Conservation (phyloP, 2,113 vertebrate species). For the Ovibos moschatus region DNA sequence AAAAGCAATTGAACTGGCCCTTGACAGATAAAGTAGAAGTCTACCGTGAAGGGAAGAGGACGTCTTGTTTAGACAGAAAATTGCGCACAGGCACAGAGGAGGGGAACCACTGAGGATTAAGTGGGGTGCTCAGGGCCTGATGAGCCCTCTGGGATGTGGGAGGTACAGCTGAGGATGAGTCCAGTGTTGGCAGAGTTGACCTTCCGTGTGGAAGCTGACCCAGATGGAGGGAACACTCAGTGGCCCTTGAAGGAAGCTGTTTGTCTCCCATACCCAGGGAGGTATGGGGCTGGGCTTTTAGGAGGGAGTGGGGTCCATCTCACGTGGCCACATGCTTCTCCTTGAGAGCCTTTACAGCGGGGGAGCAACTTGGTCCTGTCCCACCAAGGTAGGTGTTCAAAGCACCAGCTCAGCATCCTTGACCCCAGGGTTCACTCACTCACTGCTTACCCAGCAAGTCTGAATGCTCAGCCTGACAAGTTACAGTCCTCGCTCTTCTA, state of each 20-base stretch:
- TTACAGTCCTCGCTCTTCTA: not conserved
- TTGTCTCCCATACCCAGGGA: not conserved
- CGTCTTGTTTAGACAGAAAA: not conserved
- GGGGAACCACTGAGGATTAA: too few species aligned
- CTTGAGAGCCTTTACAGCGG: not conserved
- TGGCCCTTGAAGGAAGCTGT: not conserved
- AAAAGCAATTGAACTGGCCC: not conserved
- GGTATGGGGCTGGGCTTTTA: not conserved
- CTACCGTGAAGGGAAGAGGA: not conserved
- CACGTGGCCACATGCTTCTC: not conserved
- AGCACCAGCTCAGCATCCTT: not conserved
- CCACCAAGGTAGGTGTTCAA: not conserved
- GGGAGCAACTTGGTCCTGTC: not conserved
- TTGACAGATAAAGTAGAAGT: not conserved
- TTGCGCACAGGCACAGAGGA: not conserved
- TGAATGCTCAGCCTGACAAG: not conserved
- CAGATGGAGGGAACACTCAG: not conserved
- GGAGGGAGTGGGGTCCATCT: not conserved
- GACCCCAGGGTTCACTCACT: not conserved
- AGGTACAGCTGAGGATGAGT: not conserved
- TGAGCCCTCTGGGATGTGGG: not conserved
- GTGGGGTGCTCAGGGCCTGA: not conserved
- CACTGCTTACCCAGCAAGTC: not conserved
- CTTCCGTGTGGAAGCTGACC: not conserved
- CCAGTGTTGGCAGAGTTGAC: not conserved